Base-by-base conservation (phyloP, 2,888 invertebrate species). In the Agapostemon virescens region DNA sequence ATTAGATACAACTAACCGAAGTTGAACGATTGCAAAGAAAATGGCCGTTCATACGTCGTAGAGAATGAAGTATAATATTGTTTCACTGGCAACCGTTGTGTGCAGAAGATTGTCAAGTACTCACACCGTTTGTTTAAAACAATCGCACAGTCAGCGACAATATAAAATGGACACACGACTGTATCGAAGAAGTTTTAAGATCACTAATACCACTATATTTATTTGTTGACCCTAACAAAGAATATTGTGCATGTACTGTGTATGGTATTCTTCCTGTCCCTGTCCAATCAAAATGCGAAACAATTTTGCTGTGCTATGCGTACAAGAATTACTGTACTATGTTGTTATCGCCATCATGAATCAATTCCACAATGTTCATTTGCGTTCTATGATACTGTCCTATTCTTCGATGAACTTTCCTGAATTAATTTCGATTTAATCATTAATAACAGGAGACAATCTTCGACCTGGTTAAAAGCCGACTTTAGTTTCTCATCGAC, bases 101-200 rank as follows among this genome's bases (percentile, higher is more conserved):
- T 55, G 17, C 13, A 26, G 5, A 55, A 26, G 13, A 23, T 26
- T 55, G 15, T 1, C 5, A 15, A 26, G 55, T 55, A 17, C 15
- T 15, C 6, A 15, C 15, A 15, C 15, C 6, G 26, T 26, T 55
- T 26, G 30, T 55, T 26, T 55, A 11, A n/a, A 49, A 49, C 49
- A n/a, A 49, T 49, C n/a, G 49, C 49, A 49, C 49, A 49, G 49
- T 49, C 49, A 49, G 49, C 49, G 49, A 49, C 49, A 49, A 49
- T 49, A 49, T 49, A 4, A 49, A 49, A n/a, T 49, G 49, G 49
- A 49, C 49, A 49, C 11, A 49, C 49, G 49, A 49, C 49, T 49
- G 49, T 49, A 49, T 49, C 49, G 49, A 49, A 33, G 33, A 33
- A 49, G 1, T 11, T 49, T 49, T 9, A n/a, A 11, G n/a, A 49